phyloP scores from a whole-genome alignment of 1,140 invertebrate species.

The Holcopasites calliopsidis region DNA sequence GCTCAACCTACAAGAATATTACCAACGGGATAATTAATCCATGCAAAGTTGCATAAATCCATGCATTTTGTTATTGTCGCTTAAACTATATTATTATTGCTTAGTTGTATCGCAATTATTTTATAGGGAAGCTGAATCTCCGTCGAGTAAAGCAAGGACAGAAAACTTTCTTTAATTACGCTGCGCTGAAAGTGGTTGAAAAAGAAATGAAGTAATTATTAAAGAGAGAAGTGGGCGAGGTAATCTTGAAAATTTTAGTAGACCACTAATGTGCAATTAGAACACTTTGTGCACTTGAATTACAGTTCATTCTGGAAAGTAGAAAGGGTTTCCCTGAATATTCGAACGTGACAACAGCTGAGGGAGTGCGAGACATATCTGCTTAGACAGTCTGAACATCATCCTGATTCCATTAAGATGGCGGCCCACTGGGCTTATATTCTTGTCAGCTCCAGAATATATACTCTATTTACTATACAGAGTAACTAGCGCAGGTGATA shows the following conservation, averaged over 20 bases:
- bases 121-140: too few relatives aligned
- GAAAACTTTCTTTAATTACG: background rate
- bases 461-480: conserved; percentile 57
- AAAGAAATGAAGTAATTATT: background rate
- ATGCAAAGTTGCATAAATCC: too few relatives aligned
- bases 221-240: background rate
- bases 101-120: too few relatives aligned
- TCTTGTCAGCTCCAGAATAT: conserved; percentile 23
- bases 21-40: too few relatives aligned
- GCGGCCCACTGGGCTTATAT: conserved; percentile 26
- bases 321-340: conserved; percentile 4
- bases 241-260: background rate
- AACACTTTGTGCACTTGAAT: background rate
- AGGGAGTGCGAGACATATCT: conserved; percentile 2
- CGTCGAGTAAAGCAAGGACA: background rate
- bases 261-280: background rate
- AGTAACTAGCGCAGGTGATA: conserved; percentile 46
- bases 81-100: too few relatives aligned
- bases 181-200: background rate
- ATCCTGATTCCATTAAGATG: conserved; percentile 69
- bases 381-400: conserved; percentile 52
- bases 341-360: conserved; percentile 20
- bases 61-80: too few relatives aligned
- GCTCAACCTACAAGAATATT: too few relatives aligned
- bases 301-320: background rate